Base-by-base conservation (phyloP, 2,888 invertebrate species). In the Aporophyla nigra region DNA sequence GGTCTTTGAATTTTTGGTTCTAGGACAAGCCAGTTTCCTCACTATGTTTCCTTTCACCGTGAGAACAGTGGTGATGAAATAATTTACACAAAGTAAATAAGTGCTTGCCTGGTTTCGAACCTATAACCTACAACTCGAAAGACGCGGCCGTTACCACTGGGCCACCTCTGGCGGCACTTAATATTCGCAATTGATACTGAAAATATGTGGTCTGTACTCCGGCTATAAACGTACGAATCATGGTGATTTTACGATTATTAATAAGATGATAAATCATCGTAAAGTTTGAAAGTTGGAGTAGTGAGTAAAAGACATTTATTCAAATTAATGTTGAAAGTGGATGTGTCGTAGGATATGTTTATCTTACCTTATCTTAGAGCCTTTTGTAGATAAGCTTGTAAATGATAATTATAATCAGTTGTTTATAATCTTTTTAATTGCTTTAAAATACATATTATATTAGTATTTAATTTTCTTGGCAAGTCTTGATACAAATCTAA, bases 401-500 rank as follows among this genome's bases (percentile, higher is more conserved):
- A 66, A 51, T 66, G 14, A 14, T 51, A 21, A 33, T 33, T 43
- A 40, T 40, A 7, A 27, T 21, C 27, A 65, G 27, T 27, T 14
- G 12, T 46, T 19, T 24, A 43, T 63, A 16, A 43, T 49, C 21
- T 21, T 19, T 21, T 33, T 59, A 21, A 33, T 33, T 59, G 10
- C 10, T 12, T 59, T 33, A 33, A 58, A 5, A 21, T 33, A 21
- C 19, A n/a, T 54, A n/a, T 54, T n/a, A n/a, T 54, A n/a, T 54
- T n/a, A 54, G 54, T 54, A 54, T 74, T 59, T 74, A 27, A 51
- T 74, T n/a, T 59, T 74, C 27, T 51, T 74, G n/a, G 7, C 19
- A 4, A 53, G 75, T 75, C 76, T 74, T n/a, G 73, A 74, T 43
- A 16, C 74, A 5, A 74, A 74, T 40, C 1, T 51, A 27, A 43